Evolutionary conservation across 2,888 invertebrate genomes (phyloP), one percentile per base, ranked within the genome.

Genomic region (Charanyca ferruginea): DNA sequence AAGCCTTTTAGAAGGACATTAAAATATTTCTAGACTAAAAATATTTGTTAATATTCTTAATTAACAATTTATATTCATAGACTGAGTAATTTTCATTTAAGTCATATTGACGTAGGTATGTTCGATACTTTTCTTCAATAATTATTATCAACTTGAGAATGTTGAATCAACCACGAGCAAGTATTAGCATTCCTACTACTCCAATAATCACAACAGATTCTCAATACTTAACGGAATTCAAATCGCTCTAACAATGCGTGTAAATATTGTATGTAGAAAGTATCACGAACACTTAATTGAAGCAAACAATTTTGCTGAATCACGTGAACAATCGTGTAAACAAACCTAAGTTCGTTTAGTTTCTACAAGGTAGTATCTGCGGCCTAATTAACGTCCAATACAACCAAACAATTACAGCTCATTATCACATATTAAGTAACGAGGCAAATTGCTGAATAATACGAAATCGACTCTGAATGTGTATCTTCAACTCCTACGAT

Each of bases 401-500:
- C 38, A 45, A 51, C 51, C 52, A 65, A 68, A 69, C 53, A 67
- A 67, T 81, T 77, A 73, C 59, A 66, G 35, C 20, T 58, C 78
- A 87, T 91, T 90, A 90, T 83, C 88, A 81, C 80, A 81, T n/a
- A n/a, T n/a, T 84, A 77, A 35, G 28, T 70, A 77, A 80, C 71
- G 66, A 79, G 70, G 59, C 59, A 79, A 69, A 54, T 49, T 41
- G 44, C 16, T 49, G 22, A 58, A 47, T 5, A 65, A 51, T 47
- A n/a, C n/a, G n/a, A n/a, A n/a, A n/a, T n/a, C n/a, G n/a, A 49
- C n/a, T 28, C n/a, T 47, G 61, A 38, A 66, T 55, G 48, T 57
- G 20, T 52, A 28, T 45, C 47, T 60, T 58, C 11, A 51, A 66
- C 18, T 13, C 44, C 42, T 53, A 23, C 45, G 8, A 18, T 48